Percentiles rank a stretch among this genome's conserved stretches.
phyloP scores from a whole-genome alignment of 2,113 vertebrate genomes.

The Pseudopodoces humilis region DNA sequence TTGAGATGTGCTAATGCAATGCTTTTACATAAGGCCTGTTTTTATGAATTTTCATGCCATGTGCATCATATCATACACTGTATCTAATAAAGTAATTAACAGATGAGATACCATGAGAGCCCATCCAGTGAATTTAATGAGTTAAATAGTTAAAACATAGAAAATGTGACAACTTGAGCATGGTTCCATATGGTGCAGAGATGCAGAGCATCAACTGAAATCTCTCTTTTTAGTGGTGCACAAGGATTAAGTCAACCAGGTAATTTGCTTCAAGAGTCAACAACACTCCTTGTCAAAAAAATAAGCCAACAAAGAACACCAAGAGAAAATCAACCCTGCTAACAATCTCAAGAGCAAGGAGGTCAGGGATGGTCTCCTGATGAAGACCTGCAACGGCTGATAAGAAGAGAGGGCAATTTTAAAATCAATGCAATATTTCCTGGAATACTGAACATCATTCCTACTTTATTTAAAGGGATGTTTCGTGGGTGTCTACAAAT shows the following conservation, averaged over 20 bases:
- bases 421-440: slow-evolving; percentile 69
- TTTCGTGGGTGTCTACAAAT: slow-evolving; percentile 52
- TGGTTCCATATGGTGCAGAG: background rate
- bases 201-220: background rate
- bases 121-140: background rate
- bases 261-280: slow-evolving; percentile 12
- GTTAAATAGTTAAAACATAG: slow-evolving; percentile 23
- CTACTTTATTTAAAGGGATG: slow-evolving; percentile 43
- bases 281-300: background rate
- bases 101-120: background rate
- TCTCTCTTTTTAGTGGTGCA: background rate
- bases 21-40: background rate
- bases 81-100: background rate
- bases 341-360: slow-evolving; percentile 4
- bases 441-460: background rate
- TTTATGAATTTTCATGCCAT: background rate
- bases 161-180: background rate
- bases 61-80: background rate
- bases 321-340: background rate
- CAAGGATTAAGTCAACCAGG: background rate
- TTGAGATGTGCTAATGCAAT: background rate
- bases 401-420: slow-evolving; percentile 58
- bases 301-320: background rate
- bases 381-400: slow-evolving; percentile 27
- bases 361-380: slow-evolving; percentile 21